Evolutionary conservation across 2,797 vertebrate species (phyloP), one percentile per base, ranked within the genome.

Genomic region (Leptodactylus fallax): DNA sequence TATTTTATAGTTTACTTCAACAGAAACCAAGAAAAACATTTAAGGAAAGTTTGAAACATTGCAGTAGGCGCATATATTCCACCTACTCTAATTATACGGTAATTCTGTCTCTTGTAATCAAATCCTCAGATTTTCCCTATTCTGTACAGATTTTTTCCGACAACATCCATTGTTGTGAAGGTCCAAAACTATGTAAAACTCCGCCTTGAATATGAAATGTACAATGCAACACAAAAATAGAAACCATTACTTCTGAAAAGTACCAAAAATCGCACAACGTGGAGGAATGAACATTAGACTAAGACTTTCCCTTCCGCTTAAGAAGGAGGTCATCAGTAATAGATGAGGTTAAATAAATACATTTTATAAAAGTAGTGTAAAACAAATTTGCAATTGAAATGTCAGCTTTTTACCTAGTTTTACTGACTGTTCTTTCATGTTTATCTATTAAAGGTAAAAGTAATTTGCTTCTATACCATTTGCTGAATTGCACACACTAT

Each of bases 401-500:
- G 80, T 79, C 74, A 79, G 72, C 71, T 86, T 86, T 81, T 36
- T 51, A 27, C 79, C 81, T 83, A 83, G 86, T 61, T 87, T 86
- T 86, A 79, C 45, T 53, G 45, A 53, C 80, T 86, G 79, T 83
- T 79, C 63, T 72, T 79, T 87, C 45, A 87, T 86, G 80, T 87
- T 83, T 89, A 55, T 79, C 80, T 83, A 49, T 71, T 78, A 83
- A 83, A 86, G 61, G 88, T 86, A 89, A 83, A 87, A 89, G 80
- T 86, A 83, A 86, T 86, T 89, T 87, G 19, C 79, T 61, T 72
- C 63, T 45, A 83, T 86, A 79, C 55, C 85, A 87, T 87, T 87
- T 89, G 85, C 88, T 87, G 88, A 86, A 86, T 77, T 82, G 80
- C 80, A 89, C 85, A 89, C 88, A 74, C 80, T 89, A 89, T 89